phyloP scores from a whole-genome alignment of 2,888 invertebrate genomes.

The Scrobipalpa costella region DNA sequence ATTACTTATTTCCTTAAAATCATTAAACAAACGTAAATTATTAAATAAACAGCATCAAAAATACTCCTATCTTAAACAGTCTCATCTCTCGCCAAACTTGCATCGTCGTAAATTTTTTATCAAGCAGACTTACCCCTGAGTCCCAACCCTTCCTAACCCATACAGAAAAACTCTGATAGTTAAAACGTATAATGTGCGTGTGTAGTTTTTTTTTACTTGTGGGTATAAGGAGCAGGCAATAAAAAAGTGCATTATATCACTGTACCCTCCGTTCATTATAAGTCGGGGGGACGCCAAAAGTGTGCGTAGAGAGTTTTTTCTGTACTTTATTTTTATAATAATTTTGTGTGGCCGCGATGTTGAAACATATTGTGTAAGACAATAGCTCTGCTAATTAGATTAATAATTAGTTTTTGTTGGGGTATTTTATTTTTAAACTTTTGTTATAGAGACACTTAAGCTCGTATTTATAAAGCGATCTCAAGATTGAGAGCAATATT shows the following conservation, averaged over 20 bases:
- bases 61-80: constrained; percentile 54
- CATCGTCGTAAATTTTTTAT: constrained; percentile 75
- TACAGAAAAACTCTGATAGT: constrained; percentile 74
- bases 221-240: constrained; percentile 78
- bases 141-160: constrained; percentile 72
- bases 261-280: constrained; percentile 75
- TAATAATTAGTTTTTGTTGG: no score
- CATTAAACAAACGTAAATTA: constrained; percentile 35
- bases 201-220: constrained; percentile 74
- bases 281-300: constrained; percentile 62
- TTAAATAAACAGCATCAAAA: constrained; percentile 47
- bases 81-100: constrained; percentile 59
- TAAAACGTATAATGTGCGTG: constrained; percentile 74
- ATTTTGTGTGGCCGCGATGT: constrained; percentile 21
- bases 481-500: no score
- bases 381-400: constrained; percentile 12
- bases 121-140: constrained; percentile 60
- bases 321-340: constrained; percentile 36
- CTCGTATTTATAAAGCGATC: no score
- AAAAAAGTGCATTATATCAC: constrained; percentile 81
- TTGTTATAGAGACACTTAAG: no score
- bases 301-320: constrained; percentile 53
- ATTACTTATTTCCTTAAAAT: no score
- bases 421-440: no score
- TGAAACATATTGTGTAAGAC: constrained; percentile 18